Evolutionary conservation across 2,113 vertebrate genomes (phyloP).

Genomic region (Percopsis transmontana): DNA sequence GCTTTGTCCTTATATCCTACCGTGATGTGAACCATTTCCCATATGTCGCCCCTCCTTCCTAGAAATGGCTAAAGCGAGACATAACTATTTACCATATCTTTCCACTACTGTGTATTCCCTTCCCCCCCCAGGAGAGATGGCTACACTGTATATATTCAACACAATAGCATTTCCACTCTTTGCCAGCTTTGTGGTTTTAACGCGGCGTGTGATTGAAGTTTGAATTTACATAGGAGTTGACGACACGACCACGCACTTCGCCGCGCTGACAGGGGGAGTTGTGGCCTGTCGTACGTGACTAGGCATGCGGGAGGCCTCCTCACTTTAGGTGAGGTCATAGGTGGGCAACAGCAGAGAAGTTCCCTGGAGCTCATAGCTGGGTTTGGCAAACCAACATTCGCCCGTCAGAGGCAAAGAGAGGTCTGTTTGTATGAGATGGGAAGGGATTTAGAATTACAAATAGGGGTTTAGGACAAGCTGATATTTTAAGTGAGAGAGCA

Average conservation of each 20-base stretch:
- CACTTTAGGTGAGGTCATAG: constrained; percentile 71
- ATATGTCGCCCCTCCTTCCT: constrained; percentile 14
- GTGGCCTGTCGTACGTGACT: constrained; percentile 56
- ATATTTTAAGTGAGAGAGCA: background rate
- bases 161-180: constrained; percentile 59
- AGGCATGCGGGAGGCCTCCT: constrained; percentile 51
- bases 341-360: constrained; percentile 39
- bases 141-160: constrained; percentile 39
- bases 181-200: constrained; percentile 63
- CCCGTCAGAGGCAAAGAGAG: constrained; percentile 19
- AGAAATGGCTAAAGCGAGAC: constrained; percentile 25
- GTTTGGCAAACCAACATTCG: constrained; percentile 40
- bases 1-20: no score
- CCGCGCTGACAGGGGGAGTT: constrained; percentile 22
- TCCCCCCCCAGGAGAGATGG: constrained; percentile 1
- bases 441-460: constrained; percentile 45
- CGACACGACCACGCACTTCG: constrained; percentile 32
- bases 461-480: constrained; percentile 16
- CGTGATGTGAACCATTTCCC: background rate
- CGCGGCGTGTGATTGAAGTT: constrained; percentile 50
- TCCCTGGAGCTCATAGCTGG: constrained; percentile 28
- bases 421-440: constrained; percentile 41
- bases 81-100: constrained; percentile 54
- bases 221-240: constrained; percentile 46
- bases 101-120: constrained; percentile 16